These are phyloP conservation scores for Menura novaehollandiae DNA, from an alignment of 2,113 vertebrate genomes.

Conservation along the genomic window DNA sequence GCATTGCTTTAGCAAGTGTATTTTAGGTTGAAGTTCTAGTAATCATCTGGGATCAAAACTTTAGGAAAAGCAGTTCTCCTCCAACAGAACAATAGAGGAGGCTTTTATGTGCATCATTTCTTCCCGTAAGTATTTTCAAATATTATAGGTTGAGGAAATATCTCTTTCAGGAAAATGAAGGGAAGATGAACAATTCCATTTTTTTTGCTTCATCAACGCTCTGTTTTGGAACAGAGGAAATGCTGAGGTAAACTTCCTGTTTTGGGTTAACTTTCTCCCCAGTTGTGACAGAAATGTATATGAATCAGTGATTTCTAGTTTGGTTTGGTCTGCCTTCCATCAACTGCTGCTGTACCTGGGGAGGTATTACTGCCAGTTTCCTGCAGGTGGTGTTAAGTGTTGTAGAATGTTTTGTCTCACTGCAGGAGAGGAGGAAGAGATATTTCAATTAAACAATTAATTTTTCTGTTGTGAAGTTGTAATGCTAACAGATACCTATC, in stretches of 20 bases:
- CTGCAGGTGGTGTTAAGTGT: conserved; percentile 20
- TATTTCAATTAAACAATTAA: not conserved
- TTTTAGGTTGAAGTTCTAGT: not conserved
- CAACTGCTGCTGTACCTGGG: not conserved
- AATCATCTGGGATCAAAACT: not conserved
- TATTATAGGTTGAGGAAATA: not conserved
- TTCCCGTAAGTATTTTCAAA: not conserved
- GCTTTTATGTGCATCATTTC: not conserved
- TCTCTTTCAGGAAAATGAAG: not conserved
- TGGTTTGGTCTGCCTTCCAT: not conserved
- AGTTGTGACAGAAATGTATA: not conserved
- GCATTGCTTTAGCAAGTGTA: not conserved
- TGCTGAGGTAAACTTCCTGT: not conserved
- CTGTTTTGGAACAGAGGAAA: not conserved
- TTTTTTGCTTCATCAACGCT: not conserved
- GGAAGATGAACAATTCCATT: not conserved
- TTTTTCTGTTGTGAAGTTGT: not conserved
- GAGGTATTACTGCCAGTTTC: not conserved
- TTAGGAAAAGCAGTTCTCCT: not conserved
- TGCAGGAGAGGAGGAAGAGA: not conserved
- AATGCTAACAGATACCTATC: not conserved
- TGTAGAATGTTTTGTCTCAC: not conserved
- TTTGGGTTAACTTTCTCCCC: not conserved
- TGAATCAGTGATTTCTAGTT: not conserved
- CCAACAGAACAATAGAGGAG: not conserved